Conservation (phyloP, 2,888 invertebrate species). For the Phalera bucephala region DNA sequence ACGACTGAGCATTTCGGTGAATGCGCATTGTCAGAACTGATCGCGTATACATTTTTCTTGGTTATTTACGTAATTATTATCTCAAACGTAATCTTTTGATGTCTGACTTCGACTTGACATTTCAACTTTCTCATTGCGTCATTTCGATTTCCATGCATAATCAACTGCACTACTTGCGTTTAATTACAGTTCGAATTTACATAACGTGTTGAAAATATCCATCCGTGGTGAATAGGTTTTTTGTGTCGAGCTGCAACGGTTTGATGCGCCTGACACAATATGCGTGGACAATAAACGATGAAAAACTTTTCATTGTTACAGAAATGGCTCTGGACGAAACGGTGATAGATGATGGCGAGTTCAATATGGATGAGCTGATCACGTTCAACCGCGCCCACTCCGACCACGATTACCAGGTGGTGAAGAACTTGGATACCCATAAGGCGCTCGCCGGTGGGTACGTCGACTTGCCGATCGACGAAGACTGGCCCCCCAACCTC, state of each 20-base stretch:
- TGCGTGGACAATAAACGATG: neutral
- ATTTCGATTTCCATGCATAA: constrained; percentile 21
- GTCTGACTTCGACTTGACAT: constrained; percentile 17
- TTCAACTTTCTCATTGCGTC: constrained; percentile 29
- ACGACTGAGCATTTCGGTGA: neutral
- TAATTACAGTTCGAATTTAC: constrained; percentile 12
- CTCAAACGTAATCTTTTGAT: constrained; percentile 10
- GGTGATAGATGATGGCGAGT: constrained; percentile 81
- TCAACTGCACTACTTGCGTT: constrained; percentile 18
- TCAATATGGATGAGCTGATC: constrained; percentile 85
- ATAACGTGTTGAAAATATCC: constrained; percentile 13
- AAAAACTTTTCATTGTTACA: constrained; percentile 30
- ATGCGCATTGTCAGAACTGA: neutral
- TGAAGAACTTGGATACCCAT: constrained; percentile 50
- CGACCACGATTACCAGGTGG: constrained; percentile 78
- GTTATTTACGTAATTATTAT: constrained; percentile 9
- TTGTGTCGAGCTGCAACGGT: neutral
- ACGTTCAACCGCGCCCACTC: constrained; percentile 77
- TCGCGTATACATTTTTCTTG: neutral
- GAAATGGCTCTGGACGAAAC: constrained; percentile 73
- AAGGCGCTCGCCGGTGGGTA: constrained; percentile 66
- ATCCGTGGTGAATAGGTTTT: neutral
- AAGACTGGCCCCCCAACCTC: constrained; percentile 82
- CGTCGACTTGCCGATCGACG: constrained; percentile 83
- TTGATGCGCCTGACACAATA: neutral